Evolutionary conservation across 2,797 vertebrate species (phyloP).

Genomic region (Denticeps clupeoides): DNA sequence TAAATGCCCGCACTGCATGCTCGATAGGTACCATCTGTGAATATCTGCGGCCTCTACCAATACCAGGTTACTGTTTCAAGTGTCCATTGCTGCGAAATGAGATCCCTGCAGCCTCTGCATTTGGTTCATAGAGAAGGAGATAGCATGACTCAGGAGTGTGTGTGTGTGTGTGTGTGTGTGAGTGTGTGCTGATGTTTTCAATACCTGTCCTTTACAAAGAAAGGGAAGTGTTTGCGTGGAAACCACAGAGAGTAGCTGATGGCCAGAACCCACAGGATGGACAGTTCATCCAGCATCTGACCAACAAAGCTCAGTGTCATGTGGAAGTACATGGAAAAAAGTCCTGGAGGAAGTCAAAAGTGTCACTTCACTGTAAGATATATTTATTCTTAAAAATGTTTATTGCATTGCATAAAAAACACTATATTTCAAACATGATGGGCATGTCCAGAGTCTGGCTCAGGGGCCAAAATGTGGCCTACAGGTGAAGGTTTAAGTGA

Average conservation of each 20-base stretch:
- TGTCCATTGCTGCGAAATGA: neutral
- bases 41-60: neutral
- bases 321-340: slow-evolving; percentile 88
- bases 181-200: neutral
- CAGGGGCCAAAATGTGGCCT: no score
- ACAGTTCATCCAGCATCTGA: slow-evolving; percentile 86
- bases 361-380: neutral
- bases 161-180: neutral
- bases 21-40: neutral
- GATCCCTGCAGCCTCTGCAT: no score
- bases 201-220: slow-evolving; percentile 76
- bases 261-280: slow-evolving; percentile 84
- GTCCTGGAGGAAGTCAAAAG: slow-evolving; percentile 45
- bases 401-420: no score
- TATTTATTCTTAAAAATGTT: no score
- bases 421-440: no score
- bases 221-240: slow-evolving; percentile 71
- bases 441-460: no score
- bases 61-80: neutral
- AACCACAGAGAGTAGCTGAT: slow-evolving; percentile 76
- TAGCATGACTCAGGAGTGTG: neutral
- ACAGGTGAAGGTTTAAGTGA: no score
- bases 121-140: neutral
- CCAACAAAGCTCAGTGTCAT: slow-evolving; percentile 90
- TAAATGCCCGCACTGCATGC: neutral